Base-by-base conservation (phyloP, 2,888 invertebrate genomes). In the Ormyrus pomaceus region DNA sequence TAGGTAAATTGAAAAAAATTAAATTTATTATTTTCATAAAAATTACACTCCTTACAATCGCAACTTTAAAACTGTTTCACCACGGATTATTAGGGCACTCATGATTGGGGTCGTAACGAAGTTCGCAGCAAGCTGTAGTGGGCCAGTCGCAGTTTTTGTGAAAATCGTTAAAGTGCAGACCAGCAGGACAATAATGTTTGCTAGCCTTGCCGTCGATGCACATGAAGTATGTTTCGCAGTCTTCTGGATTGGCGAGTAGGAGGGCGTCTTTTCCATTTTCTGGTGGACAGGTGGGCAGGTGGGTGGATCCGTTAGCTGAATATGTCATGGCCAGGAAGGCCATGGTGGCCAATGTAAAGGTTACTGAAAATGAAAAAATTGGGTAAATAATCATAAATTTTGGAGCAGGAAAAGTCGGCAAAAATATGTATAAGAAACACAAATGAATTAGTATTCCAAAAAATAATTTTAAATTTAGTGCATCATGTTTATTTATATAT, bases 101-200 rank as follows among this genome's bases (percentile, higher is more conserved):
- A 2, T 50, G 2, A 9, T 66, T 34, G 2, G 48, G 53, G 53
- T 66, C 50, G 13, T 66, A 51, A 53, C 10, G 13, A 6, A 46
- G 58, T 48, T 70, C 70, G 55, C 70, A 70, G 8, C 58, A 51
- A 48, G 70, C 70, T 9, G n/a, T 45, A 13, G 8, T 11, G 5
- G 48, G 58, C 70, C 70, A 71, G n/a, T 59, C 71, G 10, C 71
- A 71, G 6, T 11, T 34, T 34, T 50, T 51, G 5, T 13, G n/a
- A 11, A 7, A 9, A 8, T 71, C 51, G 51, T 71, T 71, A 45
- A 71, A 71, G 19, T 71, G 61, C 45, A 71, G 34, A 51, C 71
- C 71, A 9, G 6, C 7, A 13, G 59, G 71, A 11, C 71, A 71
- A 0, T 50, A 4, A 45, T 51, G 61, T n/a, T 51, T 0, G 3